These are phyloP conservation scores for Nymphalis io DNA, from an alignment of 1,140 invertebrate species.

Conservation along the genomic window DNA sequence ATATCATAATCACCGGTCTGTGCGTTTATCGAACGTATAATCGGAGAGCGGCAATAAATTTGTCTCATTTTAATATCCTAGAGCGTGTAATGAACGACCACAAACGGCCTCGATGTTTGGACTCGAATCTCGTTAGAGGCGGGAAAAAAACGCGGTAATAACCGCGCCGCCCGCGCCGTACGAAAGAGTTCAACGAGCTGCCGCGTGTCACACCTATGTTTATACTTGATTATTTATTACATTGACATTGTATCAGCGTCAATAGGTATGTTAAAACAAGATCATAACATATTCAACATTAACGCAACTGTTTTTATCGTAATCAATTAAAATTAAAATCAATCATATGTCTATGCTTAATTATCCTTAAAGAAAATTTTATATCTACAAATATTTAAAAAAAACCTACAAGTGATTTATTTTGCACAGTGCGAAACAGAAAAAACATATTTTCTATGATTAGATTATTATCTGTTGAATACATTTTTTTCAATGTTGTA, in stretches of 20 bases:
- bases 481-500: background rate
- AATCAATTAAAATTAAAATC: too few species aligned
- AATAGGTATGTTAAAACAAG: background rate
- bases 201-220: slow-evolving; percentile 22
- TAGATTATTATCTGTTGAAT: too few species aligned
- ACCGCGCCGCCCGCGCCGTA: slow-evolving; percentile 46
- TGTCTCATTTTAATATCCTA: slow-evolving; percentile 78
- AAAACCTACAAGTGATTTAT: too few species aligned
- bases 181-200: slow-evolving; percentile 71
- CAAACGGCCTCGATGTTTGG: slow-evolving; percentile 60
- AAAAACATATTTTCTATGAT: too few species aligned
- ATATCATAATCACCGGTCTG: slow-evolving; percentile 80
- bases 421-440: too few species aligned
- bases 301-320: too few species aligned
- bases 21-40: slow-evolving; percentile 77
- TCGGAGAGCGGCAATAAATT: slow-evolving; percentile 77
- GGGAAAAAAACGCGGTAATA: slow-evolving; percentile 44
- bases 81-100: slow-evolving; percentile 69
- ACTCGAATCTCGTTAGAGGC: slow-evolving; percentile 57
- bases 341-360: too few species aligned
- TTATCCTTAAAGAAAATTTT: too few species aligned
- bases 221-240: slow-evolving; percentile 3
- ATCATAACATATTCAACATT: background rate
- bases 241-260: background rate
- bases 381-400: too few species aligned